phyloP scores from a whole-genome alignment of 2,888 invertebrate species.

The Ochlodes sylvanus region DNA sequence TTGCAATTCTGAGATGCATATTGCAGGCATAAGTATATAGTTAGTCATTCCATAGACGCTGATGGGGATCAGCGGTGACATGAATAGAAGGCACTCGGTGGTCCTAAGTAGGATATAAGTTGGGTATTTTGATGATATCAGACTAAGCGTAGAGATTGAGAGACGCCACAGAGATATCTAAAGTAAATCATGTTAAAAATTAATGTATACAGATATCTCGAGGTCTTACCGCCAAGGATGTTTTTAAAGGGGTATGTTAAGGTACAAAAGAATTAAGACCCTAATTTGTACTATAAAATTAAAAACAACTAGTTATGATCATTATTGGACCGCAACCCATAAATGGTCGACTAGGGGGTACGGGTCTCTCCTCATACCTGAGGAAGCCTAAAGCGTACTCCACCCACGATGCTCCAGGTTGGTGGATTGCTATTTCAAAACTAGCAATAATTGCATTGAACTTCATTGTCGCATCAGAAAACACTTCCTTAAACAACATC shows the following conservation, averaged over 20 bases:
- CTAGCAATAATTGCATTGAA: too few species aligned
- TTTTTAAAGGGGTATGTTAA: too few species aligned
- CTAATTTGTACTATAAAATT: too few species aligned
- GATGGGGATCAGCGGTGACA: constrained; percentile 31
- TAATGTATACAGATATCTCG: neutral
- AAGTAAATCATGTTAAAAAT: constrained; percentile 3
- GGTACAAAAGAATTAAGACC: too few species aligned
- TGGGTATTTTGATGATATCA: constrained; percentile 14
- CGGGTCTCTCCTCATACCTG: too few species aligned
- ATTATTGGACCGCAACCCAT: too few species aligned
- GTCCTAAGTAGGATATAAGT: constrained; percentile 25
- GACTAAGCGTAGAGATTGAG: neutral
- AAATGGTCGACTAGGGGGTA: too few species aligned
- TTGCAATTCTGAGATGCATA: constrained; percentile 53
- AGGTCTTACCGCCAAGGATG: neutral
- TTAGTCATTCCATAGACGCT: constrained; percentile 20
- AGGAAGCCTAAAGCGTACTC: too few species aligned
- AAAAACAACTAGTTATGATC: too few species aligned
- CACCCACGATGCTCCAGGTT: too few species aligned
- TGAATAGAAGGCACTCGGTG: constrained; percentile 31
- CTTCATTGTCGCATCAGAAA: constrained; percentile 7
- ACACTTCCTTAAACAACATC: constrained; percentile 10
- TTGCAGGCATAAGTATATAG: constrained; percentile 18
- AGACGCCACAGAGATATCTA: neutral
- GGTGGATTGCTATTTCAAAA: too few species aligned